Base-by-base conservation (phyloP, 2,888 invertebrate genomes). In the Cataglyphis albicans region DNA sequence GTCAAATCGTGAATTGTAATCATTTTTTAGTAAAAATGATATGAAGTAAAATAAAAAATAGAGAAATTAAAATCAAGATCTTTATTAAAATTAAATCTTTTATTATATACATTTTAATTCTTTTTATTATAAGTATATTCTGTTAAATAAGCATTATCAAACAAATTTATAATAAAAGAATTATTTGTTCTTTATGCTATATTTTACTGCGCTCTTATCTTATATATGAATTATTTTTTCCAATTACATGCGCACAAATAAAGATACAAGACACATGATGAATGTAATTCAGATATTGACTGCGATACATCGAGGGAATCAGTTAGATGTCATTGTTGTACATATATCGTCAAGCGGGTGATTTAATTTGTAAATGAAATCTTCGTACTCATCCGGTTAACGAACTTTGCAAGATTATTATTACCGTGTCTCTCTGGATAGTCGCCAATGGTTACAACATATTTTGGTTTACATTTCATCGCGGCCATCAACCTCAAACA, bases 351-450 rank as follows among this genome's bases (percentile, higher is more conserved):
- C 82, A 70, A 52, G 29, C 80, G 68, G 57, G 21, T 74, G 21
- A 55, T 72, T 57, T 74, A 85, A 89, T 87, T 73, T 84, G 81
- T 78, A 89, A 90, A 87, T 72, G 84, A 74, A 64, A 84, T 86
- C 84, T 82, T 82, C 90, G 72, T 87, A 85, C 83, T 86, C 85
- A 59, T 81, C 84, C 90, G 92, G 92, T 92, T 92, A 93, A 92
- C 90, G 93, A 93, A 93, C 93, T 93, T 93, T 86, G 91, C 89
- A 87, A 88, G 90, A 93, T 93, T 93, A 93, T 93, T 93, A 93
- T 93, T 93, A 93, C 91, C 93, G 88, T 86, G 91, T 85, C 87
- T 89, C 78, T 72, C 91, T 93, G 93, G 93, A 93, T 88, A 88
- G 81, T 86, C 81, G 93, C 93, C 93, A 93, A 92, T 93, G 86